Evolutionary conservation across 2,113 vertebrate genomes (phyloP).

Genomic region (Puffinus mauretanicus): DNA sequence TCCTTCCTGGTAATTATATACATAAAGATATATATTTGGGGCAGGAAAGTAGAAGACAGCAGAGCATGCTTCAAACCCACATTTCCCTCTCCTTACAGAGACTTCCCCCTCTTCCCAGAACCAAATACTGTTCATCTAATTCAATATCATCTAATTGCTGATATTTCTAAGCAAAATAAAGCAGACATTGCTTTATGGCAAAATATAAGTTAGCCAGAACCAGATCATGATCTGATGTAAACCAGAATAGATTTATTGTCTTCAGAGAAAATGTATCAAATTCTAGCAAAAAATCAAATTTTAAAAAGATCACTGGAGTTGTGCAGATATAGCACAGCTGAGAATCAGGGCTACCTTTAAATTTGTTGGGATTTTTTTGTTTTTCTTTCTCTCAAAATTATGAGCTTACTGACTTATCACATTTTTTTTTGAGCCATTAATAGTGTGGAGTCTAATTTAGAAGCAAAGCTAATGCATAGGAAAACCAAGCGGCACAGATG

Average conservation of each 20-base stretch:
- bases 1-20: not conserved
- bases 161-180: not conserved
- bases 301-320: not conserved
- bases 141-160: not conserved
- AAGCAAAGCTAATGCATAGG: slow-evolving; percentile 30
- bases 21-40: not conserved
- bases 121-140: not conserved
- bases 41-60: not conserved
- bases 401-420: not conserved
- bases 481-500: slow-evolving; percentile 70
- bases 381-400: not conserved
- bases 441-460: slow-evolving; percentile 22
- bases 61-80: not conserved
- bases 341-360: not conserved
- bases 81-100: not conserved
- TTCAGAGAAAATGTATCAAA: not conserved
- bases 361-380: not conserved
- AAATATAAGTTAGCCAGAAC: not conserved
- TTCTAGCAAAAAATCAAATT: not conserved
- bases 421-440: slow-evolving; percentile 39
- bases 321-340: not conserved
- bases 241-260: not conserved
- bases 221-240: not conserved
- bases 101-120: not conserved
- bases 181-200: not conserved